Base-by-base conservation (phyloP, 2,113 vertebrate genomes). In the Mobula birostris region DNA sequence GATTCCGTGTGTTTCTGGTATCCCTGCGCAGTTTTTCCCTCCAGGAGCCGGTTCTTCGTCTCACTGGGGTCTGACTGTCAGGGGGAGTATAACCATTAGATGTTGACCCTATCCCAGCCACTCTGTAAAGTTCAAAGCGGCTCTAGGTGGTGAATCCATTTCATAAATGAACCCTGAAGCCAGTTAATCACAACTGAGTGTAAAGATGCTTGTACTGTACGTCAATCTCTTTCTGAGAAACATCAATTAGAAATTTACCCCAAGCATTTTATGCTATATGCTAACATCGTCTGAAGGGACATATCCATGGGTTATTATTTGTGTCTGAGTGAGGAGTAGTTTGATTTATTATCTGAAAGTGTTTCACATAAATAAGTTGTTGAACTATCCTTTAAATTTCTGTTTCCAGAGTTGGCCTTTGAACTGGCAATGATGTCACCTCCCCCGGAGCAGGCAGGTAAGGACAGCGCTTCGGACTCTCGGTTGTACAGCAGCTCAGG, bases 391-490 rank as follows among this genome's bases (percentile, higher is more conserved):
- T 94, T 94, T 91, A 94, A 66, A 32, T 94, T 96, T 94, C 95
- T 88, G 9, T 63, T 96, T 95, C 95, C 95, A 99, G 99, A 99
- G 96, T 95, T 99, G 95, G 99, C 98, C 0, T 99, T 99, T 61
- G 98, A 99, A 95, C 97, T 99, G 96, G 99, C 97, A 7, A 96
- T 98, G 95, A 98, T 98, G 95, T 98, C 97, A 96, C 98, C 97
- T 11, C 48, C 74, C 7, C 63, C 56, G 0, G 98, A 99, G 82
- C 96, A 97, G 24, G 96, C 98, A 97, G 98, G 99, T 99, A 97
- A 98, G 97, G 95, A 77, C 85, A n/a, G 58, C 4, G 6, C 1
- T 12, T n/a, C 76, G 3, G 48, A 48, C 2, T 32, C 8, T 32
- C 1, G 7, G 15, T 48, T 48, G 24, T 8, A 2, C 77, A 32